Percentiles rank a stretch among this genome's conserved stretches.
Conservation (phyloP, 2,888 invertebrate genomes). For the Cephus pulcher region DNA sequence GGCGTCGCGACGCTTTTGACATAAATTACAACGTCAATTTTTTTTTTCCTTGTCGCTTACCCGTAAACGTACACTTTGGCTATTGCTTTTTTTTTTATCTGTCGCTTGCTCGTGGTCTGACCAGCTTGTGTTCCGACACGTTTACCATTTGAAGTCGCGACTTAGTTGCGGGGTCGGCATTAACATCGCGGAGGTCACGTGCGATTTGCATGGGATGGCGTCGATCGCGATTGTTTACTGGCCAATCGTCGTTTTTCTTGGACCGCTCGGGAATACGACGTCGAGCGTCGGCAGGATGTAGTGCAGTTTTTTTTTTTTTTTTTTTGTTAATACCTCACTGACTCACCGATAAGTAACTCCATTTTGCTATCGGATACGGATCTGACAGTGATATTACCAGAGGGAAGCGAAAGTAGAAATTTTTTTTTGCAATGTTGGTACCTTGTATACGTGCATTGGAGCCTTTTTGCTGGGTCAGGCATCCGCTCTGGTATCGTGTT, state of each 20-base stretch:
- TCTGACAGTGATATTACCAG: not conserved
- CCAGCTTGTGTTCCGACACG: not conserved
- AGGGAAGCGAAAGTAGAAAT: not conserved
- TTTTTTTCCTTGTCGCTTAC: not conserved
- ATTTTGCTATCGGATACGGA: not conserved
- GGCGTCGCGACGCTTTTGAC: not conserved
- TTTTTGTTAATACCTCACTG: not conserved
- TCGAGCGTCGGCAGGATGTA: not conserved
- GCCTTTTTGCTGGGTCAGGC: not conserved
- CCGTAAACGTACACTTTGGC: not conserved
- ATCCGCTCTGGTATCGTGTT: not conserved
- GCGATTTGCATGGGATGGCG: slow-evolving; percentile 34
- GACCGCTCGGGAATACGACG: not conserved
- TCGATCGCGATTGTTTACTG: slow-evolving; percentile 16
- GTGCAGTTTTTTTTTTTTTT: not conserved
- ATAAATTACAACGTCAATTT: not conserved
- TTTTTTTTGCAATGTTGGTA: not conserved
- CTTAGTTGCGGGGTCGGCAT: slow-evolving; percentile 16
- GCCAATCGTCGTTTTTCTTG: not conserved
- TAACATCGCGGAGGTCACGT: slow-evolving; percentile 33
- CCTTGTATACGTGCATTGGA: not conserved
- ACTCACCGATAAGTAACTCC: not conserved
- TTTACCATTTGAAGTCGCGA: not conserved
- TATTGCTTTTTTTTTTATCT: not conserved
- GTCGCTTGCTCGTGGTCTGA: not conserved